Evolutionary conservation across 2,888 invertebrate species (phyloP).

Genomic region (Drosophila mercatorum): DNA sequence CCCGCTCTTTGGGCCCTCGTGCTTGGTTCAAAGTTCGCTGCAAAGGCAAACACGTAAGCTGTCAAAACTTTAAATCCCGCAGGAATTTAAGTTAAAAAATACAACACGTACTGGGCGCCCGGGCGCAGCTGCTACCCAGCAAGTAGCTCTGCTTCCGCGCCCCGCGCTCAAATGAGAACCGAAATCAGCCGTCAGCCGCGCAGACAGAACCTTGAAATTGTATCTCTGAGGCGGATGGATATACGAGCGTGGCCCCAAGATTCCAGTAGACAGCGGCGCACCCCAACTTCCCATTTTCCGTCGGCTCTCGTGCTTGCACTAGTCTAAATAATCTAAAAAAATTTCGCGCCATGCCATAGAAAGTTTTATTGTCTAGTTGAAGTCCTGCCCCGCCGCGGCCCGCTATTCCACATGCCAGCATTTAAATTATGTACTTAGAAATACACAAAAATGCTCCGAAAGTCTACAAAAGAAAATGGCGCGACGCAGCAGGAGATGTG

Average conservation of each 20-base stretch:
- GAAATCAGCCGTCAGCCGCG: constrained; percentile 41
- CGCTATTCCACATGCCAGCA: constrained; percentile 47
- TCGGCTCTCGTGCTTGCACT: constrained; percentile 11
- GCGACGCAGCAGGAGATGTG: constrained; percentile 66
- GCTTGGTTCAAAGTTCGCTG: constrained; percentile 75
- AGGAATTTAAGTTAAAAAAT: constrained; percentile 82
- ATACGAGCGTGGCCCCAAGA: constrained; percentile 55
- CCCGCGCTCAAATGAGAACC: constrained; percentile 36
- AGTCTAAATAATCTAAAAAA: constrained; percentile 71
- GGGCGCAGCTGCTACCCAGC: constrained; percentile 65
- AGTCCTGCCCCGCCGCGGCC: constrained; percentile 19
- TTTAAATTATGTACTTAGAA: constrained; percentile 83
- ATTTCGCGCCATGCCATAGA: constrained; percentile 72
- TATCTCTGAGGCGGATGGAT: constrained; percentile 56
- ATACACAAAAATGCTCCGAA: constrained; percentile 73
- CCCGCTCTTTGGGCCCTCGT: constrained; percentile 2
- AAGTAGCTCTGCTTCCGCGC: constrained; percentile 8
- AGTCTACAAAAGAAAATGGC: constrained; percentile 75
- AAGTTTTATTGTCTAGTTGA: constrained; percentile 76
- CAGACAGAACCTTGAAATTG: constrained; percentile 76
- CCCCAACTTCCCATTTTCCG: background rate
- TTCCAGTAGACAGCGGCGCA: constrained; percentile 20
- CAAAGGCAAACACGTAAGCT: constrained; percentile 80
- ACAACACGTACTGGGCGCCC: constrained; percentile 73
- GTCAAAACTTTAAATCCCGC: constrained; percentile 82